Base-by-base conservation (phyloP, 2,113 vertebrate genomes). In the Circaetus cinerascens region DNA sequence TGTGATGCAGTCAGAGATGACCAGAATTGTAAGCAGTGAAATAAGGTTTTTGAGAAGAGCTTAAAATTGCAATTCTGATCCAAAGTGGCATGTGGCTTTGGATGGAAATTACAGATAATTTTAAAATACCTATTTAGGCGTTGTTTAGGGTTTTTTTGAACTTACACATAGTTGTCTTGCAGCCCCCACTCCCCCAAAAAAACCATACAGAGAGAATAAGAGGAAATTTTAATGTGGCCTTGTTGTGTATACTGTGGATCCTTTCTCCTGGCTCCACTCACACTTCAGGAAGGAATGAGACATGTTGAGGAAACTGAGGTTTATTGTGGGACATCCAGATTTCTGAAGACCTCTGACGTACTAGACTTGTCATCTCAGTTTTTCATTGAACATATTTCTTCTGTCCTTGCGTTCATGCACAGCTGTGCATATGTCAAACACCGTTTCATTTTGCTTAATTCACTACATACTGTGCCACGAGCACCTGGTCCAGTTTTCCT, bases 351-450 rank as follows among this genome's bases (percentile, higher is more conserved):
- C 51, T 89, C 59, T 93, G 77, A 87, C 7, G 2, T 91, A 89
- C 77, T 68, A 51, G 46, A 34, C 73, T 89, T 94, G 81, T 93
- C 87, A 71, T 90, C 69, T 90, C 64, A 46, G 64, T 38, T 90
- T 95, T 91, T 62, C 69, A 16, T 4, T 67, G 51, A 93, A n/a
- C 32, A 7, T 89, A 46, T 57, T 96, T 90, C 32, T 89, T 50
- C 55, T 91, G 76, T 89, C 73, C 80, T 77, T 81, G 80, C 4
- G 1, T 82, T 93, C 60, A 21, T 5, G 12, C 56, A 74, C 11
- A 8, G 64, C 73, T 93, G 51, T 75, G 64, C 38, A 16, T 87
- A 74, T 81, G 94, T 87, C 90, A 96, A 94, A 85, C 55, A 56
- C 6, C n/a, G 60, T 91, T 87, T 87, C 15, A 2, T 77, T 91